Percentiles rank a stretch among this genome's conserved stretches.
phyloP scores from a whole-genome alignment of 2,113 vertebrate species.

The Sarotherodon lohbergeri region DNA sequence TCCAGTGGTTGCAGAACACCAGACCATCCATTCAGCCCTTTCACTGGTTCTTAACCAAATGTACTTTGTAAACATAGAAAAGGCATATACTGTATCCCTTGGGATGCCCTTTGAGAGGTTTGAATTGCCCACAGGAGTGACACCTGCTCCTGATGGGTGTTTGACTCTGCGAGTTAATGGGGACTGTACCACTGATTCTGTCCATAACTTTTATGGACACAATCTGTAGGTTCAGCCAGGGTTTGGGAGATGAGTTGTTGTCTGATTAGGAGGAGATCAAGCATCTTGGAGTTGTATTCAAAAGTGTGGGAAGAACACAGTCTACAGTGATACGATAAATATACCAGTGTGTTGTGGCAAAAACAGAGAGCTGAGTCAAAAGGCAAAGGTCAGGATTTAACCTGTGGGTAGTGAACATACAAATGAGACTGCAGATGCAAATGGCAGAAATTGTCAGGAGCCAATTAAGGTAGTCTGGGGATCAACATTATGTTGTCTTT shows the following conservation, averaged over 20 bases:
- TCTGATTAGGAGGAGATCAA: neutral
- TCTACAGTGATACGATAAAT: rapidly evolving
- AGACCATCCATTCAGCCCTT: neutral
- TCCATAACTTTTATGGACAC: neutral
- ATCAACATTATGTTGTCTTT: neutral
- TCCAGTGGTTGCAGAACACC: neutral
- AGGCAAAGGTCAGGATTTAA: neutral
- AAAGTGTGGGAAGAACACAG: neutral
- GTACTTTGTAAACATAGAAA: neutral
- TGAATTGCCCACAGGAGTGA: neutral
- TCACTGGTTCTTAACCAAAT: neutral
- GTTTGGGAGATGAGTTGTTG: neutral
- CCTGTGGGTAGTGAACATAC: neutral
- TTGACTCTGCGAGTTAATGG: neutral
- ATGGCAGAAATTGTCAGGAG: neutral
- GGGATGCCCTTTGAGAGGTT: neutral
- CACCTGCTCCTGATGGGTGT: neutral
- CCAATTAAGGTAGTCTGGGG: neutral
- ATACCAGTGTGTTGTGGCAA: neutral
- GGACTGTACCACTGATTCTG: neutral
- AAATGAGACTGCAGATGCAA: neutral
- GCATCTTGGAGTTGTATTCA: neutral
- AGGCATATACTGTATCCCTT: neutral
- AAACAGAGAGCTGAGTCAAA: neutral
- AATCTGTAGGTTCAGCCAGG: neutral